Percentiles rank a stretch among this genome's conserved stretches.
Evolutionary conservation across 2,888 invertebrate species (phyloP).

Genomic region (Eristalinus sepulchralis): DNA sequence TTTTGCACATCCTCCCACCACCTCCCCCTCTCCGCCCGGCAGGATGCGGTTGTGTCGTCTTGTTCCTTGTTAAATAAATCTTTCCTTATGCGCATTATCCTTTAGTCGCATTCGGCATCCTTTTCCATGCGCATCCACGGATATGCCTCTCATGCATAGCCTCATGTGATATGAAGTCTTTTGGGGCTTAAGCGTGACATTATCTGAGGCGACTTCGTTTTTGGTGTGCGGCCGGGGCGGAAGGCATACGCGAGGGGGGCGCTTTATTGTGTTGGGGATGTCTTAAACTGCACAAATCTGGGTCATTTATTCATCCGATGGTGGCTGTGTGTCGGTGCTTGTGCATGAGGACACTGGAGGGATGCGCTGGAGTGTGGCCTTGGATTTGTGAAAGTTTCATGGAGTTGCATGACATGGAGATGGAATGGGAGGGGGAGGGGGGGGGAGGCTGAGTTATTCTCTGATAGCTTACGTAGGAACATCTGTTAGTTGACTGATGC

Average conservation of each 20-base stretch:
- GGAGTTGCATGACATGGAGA: neutral
- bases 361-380: neutral
- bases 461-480: neutral
- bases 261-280: neutral
- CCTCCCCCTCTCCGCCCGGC: neutral
- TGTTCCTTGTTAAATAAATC: constrained; percentile 31
- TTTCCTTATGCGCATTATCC: neutral
- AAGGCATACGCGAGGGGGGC: neutral
- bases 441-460: neutral
- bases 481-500: neutral
- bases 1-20: constrained; percentile 5
- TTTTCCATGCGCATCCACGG: neutral
- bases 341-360: neutral
- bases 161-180: neutral
- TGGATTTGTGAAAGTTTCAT: neutral
- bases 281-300: neutral
- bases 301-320: neutral
- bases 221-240: too few relatives aligned
- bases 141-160: neutral
- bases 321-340: neutral
- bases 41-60: constrained; percentile 15
- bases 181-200: neutral
- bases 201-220: neutral
- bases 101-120: neutral
- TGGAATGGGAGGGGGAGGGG: too few relatives aligned